Base-by-base conservation (phyloP, 2,113 vertebrate genomes). In the Caloenas nicobarica region DNA sequence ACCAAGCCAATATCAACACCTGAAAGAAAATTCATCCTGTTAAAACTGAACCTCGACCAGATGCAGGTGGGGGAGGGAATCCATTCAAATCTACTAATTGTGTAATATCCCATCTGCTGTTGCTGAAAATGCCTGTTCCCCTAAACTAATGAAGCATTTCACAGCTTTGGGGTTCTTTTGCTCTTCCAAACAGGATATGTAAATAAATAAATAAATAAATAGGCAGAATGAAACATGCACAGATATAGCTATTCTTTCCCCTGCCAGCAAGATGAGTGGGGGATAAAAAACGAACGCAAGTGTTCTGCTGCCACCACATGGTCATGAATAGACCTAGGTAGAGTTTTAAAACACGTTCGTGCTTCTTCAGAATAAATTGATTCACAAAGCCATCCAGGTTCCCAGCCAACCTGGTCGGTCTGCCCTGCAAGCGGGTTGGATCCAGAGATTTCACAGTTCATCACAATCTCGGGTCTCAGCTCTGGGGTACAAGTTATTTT, bases 281-380 rank as follows among this genome's bases (percentile, higher is more conserved):
- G 16, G 7, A 40, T 5, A 40, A 57, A 48, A 80, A 62, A 53
- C 3, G 22, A 83, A 62, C 5, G 8, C 7, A 42, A 13, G 25
- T 64, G 23, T 57, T 84, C 72, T 95, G 83, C 95, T 95, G 95
- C 96, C 96, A 92, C 92, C 95, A 72, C 16, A 38, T 33, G 95
- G 95, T 61, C 57, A 48, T 7, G 10, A 53, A 42, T 2, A 60
- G 28, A 61, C 6, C 6, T 21, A 82, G 17, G 10, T 11, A 44
- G 50, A 79, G 17, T 38, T 92, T n/a, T 70, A 62, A 71, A 81
- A 46, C 10, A 72, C 4, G 6, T 16, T 57, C 7, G 8, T 13
- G 15, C 33, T 83, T 51, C 48, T 46, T 90, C 64, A 81, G 54
- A 83, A 73, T 6, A 10, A 23, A 46, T 22, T 9, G 15, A 19